phyloP scores from a whole-genome alignment of 2,113 vertebrate species.

The Colistium nudipinnis region DNA sequence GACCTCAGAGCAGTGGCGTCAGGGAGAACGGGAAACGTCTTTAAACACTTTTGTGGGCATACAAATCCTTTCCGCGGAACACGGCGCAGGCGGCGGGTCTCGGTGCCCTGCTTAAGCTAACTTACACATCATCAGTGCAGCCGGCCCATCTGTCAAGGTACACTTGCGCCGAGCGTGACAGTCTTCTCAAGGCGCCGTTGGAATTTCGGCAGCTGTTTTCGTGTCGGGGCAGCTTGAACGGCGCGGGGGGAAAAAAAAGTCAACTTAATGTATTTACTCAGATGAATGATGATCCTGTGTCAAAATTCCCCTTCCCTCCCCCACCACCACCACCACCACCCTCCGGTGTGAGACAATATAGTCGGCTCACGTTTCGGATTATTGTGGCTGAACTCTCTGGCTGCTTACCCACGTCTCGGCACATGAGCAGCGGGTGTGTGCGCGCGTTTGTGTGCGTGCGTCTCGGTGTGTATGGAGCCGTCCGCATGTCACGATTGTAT shows the following conservation, averaged over 20 bases:
- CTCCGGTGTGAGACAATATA: slow-evolving; percentile 43
- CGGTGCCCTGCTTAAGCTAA: slow-evolving; percentile 38
- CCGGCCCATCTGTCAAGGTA: slow-evolving; percentile 55
- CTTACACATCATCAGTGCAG: slow-evolving; percentile 49
- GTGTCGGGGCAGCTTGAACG: slow-evolving; percentile 46
- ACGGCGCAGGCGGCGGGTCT: slow-evolving; percentile 45
- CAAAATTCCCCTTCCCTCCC: slow-evolving; percentile 29
- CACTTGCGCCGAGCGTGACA: slow-evolving; percentile 58
- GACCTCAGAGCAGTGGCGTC: slow-evolving; percentile 40
- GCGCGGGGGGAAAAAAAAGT: slow-evolving; percentile 33
- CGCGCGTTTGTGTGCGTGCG: too few relatives aligned
- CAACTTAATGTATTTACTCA: slow-evolving; percentile 53
- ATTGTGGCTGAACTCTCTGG: slow-evolving; percentile 22
- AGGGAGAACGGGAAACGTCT: slow-evolving; percentile 48
- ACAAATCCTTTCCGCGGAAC: slow-evolving; percentile 54
- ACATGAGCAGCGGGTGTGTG: slow-evolving; percentile 25
- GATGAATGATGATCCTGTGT: slow-evolving; percentile 56
- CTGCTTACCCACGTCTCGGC: not conserved
- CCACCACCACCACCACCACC: too few relatives aligned
- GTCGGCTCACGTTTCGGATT: slow-evolving; percentile 31
- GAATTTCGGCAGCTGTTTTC: slow-evolving; percentile 63
- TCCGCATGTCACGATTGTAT: slow-evolving; percentile 35
- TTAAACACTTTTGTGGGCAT: slow-evolving; percentile 44
- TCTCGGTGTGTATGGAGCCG: slow-evolving; percentile 12
- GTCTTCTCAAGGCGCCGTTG: slow-evolving; percentile 63